Base-by-base conservation (phyloP, 1,140 invertebrate species). In the Drosophila chauvacae region DNA sequence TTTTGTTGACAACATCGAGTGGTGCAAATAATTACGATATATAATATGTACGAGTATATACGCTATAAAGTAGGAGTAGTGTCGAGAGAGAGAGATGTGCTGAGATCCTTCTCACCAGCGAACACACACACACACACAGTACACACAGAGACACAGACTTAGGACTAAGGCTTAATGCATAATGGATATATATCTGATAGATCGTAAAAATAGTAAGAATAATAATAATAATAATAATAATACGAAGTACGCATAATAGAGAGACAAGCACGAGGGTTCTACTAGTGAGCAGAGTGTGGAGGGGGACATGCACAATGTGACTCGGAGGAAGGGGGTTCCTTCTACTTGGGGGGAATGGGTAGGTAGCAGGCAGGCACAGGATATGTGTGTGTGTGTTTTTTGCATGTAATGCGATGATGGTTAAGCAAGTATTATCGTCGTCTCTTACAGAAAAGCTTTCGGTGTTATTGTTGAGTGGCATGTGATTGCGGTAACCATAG, bases 401-500 rank as follows among this genome's bases (percentile, higher is more conserved):
- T 23, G 37, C 18, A 39, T 55, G 33, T 37, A 28, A 50, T 26
- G 57, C 23, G 14, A 48, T 26, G 47, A 48, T 26, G 47, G 18
- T 72, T 42, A 51, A 30, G 14, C 37, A 33, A 37, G 35, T 39
- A 37, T 44, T 57, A 62, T 53, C 33, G 35, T 77, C 61, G 74
- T 68, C 62, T 86, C 91, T 93, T 93, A 94, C 93, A 79, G 94
- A 93, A 90, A 96, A 96, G 66, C 81, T 80, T 58, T 80, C 76
- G 57, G 93, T 92, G 78, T 96, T 92, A 47, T 91, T 92, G 59
- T 93, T 94, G 60, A 96, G 92, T 44, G 93, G 85, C 93, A 96
- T 93, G 80, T 96, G 94, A 93, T 96, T 94, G 81, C 94, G 94
- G 92, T 94, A 96, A 79, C 94, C 94, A 82, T 96, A 96, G 26